These are phyloP conservation scores for Drosophila willistoni DNA, from an alignment of 1,140 invertebrate genomes.

Conservation along the genomic window DNA sequence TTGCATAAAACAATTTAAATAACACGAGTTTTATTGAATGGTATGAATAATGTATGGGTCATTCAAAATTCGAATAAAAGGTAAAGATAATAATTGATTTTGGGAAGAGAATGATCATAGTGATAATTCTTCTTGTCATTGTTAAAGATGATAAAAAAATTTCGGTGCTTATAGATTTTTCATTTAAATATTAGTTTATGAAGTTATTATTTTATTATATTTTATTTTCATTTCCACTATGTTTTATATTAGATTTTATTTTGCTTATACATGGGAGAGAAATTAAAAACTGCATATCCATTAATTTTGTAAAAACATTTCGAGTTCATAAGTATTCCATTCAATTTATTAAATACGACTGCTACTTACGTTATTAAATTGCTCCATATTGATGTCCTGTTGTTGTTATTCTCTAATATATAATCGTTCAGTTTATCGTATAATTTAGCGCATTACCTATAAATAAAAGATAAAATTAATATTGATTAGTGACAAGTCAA, in stretches of 20 bases:
- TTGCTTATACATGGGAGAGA: neutral
- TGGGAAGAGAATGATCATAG: too few relatives aligned
- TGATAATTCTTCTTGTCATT: too few relatives aligned
- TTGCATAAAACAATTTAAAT: too few relatives aligned
- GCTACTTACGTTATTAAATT: constrained; percentile 61
- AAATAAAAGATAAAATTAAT: constrained; percentile 41
- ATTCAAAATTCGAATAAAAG: too few relatives aligned
- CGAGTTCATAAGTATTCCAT: constrained; percentile 48
- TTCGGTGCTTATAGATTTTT: too few relatives aligned
- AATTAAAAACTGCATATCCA: constrained; percentile 53
- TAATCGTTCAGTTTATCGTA: constrained; percentile 18
- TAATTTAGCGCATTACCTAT: constrained; percentile 24
- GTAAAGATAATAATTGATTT: too few relatives aligned
- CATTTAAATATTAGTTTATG: too few relatives aligned
- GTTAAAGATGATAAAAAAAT: too few relatives aligned
- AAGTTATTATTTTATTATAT: neutral
- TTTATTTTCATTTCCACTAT: neutral
- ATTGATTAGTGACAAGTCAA: constrained; percentile 17
- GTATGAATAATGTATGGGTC: too few relatives aligned
- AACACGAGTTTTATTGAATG: too few relatives aligned
- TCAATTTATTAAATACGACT: neutral
- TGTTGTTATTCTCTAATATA: constrained; percentile 18
- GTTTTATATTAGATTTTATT: neutral
- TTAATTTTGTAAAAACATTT: constrained; percentile 13
- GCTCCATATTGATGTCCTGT: constrained; percentile 39